Conservation (phyloP, 2,888 invertebrate species). For the Scaptomyza reducta region DNA sequence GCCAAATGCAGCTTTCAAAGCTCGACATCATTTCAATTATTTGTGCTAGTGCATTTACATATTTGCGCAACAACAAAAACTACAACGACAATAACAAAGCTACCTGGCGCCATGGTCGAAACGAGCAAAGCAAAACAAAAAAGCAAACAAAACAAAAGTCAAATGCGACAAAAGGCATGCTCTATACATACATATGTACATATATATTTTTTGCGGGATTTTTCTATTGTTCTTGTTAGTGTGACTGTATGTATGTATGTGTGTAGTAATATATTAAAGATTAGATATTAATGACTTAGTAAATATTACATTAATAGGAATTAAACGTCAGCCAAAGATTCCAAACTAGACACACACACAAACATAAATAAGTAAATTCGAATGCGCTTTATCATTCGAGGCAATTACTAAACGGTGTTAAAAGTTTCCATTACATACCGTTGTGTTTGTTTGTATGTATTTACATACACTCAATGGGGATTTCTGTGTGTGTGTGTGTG, state of each 20-base stretch:
- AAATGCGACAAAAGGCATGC: not conserved
- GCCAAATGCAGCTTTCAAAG: conserved; percentile 34
- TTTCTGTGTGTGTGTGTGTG: not conserved
- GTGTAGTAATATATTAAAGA: too few species aligned
- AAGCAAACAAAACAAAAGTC: conserved; percentile 1
- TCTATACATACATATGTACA: not conserved
- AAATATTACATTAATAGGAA: not conserved
- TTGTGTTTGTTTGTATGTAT: not conserved
- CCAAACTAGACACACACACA: too few species aligned
- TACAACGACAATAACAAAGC: not conserved
- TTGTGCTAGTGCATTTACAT: too few species aligned
- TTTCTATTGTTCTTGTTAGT: too few species aligned
- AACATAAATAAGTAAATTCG: not conserved
- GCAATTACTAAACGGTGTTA: not conserved
- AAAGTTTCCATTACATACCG: not conserved
- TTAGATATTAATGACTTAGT: too few species aligned
- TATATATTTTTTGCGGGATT: not conserved
- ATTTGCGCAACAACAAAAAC: not conserved
- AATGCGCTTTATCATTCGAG: not conserved
- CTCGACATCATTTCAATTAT: conserved; percentile 44
- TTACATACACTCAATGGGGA: not conserved
- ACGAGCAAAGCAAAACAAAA: conserved; percentile 4
- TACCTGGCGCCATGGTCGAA: conserved; percentile 26
- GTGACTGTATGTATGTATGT: too few species aligned
- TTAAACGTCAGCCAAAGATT: too few species aligned